Conservation (phyloP, 2,113 vertebrate species). For the Opisthocomus hoazin region DNA sequence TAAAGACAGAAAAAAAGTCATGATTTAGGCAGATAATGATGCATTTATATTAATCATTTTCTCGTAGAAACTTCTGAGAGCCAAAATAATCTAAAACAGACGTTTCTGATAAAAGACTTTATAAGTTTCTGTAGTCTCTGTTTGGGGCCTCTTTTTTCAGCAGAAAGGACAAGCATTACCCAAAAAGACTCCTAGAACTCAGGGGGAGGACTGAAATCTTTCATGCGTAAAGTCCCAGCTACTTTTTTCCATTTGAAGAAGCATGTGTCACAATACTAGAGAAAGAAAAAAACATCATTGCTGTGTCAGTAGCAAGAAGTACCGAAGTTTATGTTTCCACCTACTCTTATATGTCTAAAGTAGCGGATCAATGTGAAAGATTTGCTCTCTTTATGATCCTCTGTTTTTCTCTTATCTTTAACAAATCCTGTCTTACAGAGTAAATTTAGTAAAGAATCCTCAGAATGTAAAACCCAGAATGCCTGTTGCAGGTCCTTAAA, state of each 20-base stretch:
- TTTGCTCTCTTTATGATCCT: background rate
- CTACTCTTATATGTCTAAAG: background rate
- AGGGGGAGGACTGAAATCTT: background rate
- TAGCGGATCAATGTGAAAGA: background rate
- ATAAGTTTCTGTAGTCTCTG: background rate
- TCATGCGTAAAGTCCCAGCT: background rate
- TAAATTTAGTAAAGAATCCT: background rate
- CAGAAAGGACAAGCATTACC: fast-evolving
- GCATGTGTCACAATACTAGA: fast-evolving
- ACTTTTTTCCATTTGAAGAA: background rate
- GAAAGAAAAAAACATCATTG: too few relatives aligned
- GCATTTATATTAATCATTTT: background rate
- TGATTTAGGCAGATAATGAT: background rate
- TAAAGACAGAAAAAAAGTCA: background rate
- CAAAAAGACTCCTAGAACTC: background rate
- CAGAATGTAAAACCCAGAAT: background rate
- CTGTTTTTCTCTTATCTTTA: background rate
- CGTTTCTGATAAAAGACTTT: background rate
- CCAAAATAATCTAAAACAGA: background rate
- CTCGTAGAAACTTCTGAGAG: background rate
- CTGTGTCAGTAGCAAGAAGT: background rate
- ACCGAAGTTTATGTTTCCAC: background rate
- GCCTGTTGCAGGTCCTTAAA: background rate
- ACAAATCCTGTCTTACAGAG: background rate
- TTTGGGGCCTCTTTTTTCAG: background rate